Percentiles rank a stretch among this genome's conserved stretches.
Conservation (phyloP, 2,113 vertebrate species). For the Lagenorhynchus albirostris region DNA sequence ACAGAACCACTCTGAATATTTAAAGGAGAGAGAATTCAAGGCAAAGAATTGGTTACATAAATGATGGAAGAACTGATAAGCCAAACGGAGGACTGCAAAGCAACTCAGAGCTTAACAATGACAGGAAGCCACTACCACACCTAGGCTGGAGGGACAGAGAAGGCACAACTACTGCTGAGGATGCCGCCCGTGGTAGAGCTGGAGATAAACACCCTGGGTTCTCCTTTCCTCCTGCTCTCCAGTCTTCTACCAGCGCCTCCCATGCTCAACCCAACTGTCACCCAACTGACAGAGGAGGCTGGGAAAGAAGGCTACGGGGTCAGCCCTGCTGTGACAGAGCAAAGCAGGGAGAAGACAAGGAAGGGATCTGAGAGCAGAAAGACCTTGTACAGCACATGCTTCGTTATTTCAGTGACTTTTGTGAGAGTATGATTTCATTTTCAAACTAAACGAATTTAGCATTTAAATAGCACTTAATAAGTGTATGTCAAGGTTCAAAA, state of each 20-base stretch:
- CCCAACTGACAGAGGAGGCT: not conserved
- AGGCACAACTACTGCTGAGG: not conserved
- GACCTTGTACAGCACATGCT: not conserved
- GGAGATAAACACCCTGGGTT: not conserved
- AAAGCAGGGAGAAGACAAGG: not conserved
- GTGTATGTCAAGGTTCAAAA: not conserved
- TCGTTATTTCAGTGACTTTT: not conserved
- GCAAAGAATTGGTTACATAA: not conserved
- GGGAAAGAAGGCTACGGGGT: not conserved
- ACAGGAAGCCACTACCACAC: not conserved
- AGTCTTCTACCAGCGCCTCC: not conserved
- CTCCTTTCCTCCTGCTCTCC: not conserved
- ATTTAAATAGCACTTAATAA: conserved; percentile 16
- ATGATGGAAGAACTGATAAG: not conserved
- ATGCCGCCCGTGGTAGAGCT: not conserved
- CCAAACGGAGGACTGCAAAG: not conserved
- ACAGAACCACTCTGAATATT: not conserved
- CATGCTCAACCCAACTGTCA: not conserved
- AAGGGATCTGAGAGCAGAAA: not conserved
- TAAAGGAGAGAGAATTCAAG: not conserved
- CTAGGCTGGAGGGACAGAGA: not conserved
- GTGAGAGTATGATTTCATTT: not conserved
- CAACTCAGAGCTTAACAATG: not conserved
- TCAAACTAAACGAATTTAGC: conserved; percentile 19
- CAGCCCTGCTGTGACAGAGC: not conserved